Evolutionary conservation across 2,888 invertebrate genomes (phyloP), one percentile per base, ranked within the genome.

Genomic region (Griposia aprilina): DNA sequence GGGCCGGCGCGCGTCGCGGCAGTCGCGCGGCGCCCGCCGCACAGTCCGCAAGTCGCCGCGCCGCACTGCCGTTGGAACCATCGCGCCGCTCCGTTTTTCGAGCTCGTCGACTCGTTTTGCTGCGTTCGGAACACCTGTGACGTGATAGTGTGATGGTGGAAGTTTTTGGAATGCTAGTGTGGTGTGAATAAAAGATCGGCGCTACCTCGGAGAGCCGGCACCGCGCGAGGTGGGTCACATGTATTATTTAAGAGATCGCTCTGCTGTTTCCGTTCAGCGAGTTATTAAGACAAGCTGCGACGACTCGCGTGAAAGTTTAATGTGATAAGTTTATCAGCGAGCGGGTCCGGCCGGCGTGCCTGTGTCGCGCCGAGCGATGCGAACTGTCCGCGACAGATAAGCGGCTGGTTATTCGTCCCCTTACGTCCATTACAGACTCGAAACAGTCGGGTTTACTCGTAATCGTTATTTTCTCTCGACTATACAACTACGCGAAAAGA

Each of bases 1-100:
- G 81, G 74, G 70, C 65, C 82, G 83, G 81, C 63, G 82, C 55
- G 76, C 88, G 76, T 71, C 73, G 87, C 88, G 88, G 86, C 94
- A 95, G 95, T 94, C 93, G 91, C 92, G 94, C 93, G 94, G 92
- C 94, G 88, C 88, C 86, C 90, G 93, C 91, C 95, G 93, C 90
- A 77, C 76, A n/a, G 81, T 69, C 59, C 78, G 90, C 82, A 87
- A 74, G 80, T 80, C 0, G 48, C 15, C 55, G 69, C 60, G 36
- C 20, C 13, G 65, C 57, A 11, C 20, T 48, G 57, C 59, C 73
- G 63, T 17, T 11, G 20, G 11, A 17, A 17, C 41, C 60, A 1
- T 52, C 30, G 8, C 57, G 8, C 55, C 52, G 63, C 74, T 36
- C 66, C 66, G 71, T 60, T 72, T 74, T 23, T n/a, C 76, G 75